Evolutionary conservation across 2,113 vertebrate genomes (phyloP).

Genomic region (Scalopus aquaticus): DNA sequence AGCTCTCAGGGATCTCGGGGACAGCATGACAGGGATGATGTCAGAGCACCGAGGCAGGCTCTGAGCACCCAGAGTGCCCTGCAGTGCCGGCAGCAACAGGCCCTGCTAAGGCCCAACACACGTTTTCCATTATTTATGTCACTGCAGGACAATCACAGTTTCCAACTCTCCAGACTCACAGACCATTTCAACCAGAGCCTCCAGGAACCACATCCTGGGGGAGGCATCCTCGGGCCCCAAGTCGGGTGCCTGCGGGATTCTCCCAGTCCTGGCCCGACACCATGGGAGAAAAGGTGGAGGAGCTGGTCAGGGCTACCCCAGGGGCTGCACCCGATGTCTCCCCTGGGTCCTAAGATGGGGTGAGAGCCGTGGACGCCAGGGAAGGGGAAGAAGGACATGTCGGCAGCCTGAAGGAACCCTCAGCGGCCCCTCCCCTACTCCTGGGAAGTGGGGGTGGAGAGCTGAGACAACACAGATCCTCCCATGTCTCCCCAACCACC

Average conservation of each 20-base stretch:
- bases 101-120: slow-evolving; percentile 57
- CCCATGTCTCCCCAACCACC: too few relatives aligned
- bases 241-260: not conserved
- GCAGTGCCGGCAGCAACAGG: slow-evolving; percentile 41
- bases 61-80: slow-evolving; percentile 39
- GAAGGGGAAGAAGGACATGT: not conserved
- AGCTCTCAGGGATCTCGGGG: not conserved
- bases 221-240: slow-evolving; percentile 11
- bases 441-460: not conserved
- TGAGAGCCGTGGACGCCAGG: not conserved
- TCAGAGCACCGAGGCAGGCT: not conserved
- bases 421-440: not conserved
- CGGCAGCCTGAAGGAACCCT: not conserved
- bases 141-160: slow-evolving; percentile 80
- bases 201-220: not conserved
- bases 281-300: not conserved
- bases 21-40: too few relatives aligned
- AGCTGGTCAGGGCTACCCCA: too few relatives aligned
- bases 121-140: slow-evolving; percentile 86
- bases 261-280: not conserved
- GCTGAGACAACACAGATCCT: not conserved
- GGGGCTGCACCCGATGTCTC: too few relatives aligned
- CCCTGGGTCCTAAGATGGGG: not conserved
- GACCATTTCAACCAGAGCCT: slow-evolving; percentile 42
- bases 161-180: slow-evolving; percentile 74